These are phyloP conservation scores for Zeus faber DNA, from an alignment of 2,113 vertebrate species.

Conservation along the genomic window DNA sequence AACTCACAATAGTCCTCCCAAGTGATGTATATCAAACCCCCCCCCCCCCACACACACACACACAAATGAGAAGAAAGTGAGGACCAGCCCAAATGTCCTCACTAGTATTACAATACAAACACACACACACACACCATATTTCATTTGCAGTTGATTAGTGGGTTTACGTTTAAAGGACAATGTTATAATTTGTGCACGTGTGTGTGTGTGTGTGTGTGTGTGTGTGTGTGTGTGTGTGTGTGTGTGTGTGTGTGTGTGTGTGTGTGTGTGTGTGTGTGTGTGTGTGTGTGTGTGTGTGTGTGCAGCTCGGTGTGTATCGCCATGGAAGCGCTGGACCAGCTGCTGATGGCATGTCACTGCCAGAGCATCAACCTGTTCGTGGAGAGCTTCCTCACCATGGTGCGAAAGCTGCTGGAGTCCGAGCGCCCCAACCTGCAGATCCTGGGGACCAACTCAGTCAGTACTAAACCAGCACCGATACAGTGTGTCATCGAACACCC, in stretches of 20 bases:
- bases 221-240: constrained; percentile 12
- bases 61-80: too few relatives aligned
- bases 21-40: too few relatives aligned
- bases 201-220: constrained; percentile 13
- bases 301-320: constrained; percentile 93
- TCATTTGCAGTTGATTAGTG: too few relatives aligned
- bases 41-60: too few relatives aligned
- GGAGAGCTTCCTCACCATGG: constrained; percentile 98
- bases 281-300: not conserved
- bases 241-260: constrained; percentile 14
- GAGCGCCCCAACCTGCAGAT: constrained; percentile 89
- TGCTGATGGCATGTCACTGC: constrained; percentile 97
- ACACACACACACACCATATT: too few relatives aligned
- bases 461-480: too few relatives aligned
- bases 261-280: too few relatives aligned
- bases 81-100: too few relatives aligned
- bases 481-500: too few relatives aligned
- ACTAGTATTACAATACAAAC: too few relatives aligned
- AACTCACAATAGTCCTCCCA: too few relatives aligned
- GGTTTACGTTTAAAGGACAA: too few relatives aligned
- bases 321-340: constrained; percentile 96
- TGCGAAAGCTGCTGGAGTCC: constrained; percentile 92
- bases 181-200: constrained; percentile 41
- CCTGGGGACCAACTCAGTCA: constrained; percentile 84
- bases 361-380: constrained; percentile 98